phyloP scores from a whole-genome alignment of 2,888 invertebrate species.

The Noctua pronuba region DNA sequence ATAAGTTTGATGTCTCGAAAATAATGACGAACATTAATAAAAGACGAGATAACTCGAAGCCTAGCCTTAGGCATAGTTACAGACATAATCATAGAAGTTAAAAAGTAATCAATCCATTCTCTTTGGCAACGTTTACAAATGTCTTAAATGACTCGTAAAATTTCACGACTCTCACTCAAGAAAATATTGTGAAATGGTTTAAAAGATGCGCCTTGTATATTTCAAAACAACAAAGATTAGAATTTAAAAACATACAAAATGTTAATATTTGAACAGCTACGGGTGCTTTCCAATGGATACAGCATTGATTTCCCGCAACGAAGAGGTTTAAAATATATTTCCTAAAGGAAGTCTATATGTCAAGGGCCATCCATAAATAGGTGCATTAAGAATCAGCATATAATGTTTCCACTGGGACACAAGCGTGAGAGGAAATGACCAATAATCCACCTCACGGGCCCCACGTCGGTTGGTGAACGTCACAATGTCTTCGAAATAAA shows the following conservation, averaged over 20 bases:
- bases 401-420: neutral
- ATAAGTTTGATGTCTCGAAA: slow-evolving; percentile 79
- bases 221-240: slow-evolving; percentile 69
- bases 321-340: neutral
- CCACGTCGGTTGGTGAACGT: neutral
- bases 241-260: neutral
- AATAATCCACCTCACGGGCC: neutral
- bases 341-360: neutral
- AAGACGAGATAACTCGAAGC: slow-evolving; percentile 76
- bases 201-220: slow-evolving; percentile 72
- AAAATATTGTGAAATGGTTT: slow-evolving; percentile 84
- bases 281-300: neutral
- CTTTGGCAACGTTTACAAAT: slow-evolving; percentile 87
- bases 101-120: slow-evolving; percentile 90
- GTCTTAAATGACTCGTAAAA: slow-evolving; percentile 88
- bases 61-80: slow-evolving; percentile 82
- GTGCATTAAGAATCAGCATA: neutral
- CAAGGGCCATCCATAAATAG: neutral
- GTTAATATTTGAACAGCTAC: neutral
- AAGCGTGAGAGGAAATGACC: neutral
- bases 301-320: neutral
- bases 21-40: slow-evolving; percentile 83
- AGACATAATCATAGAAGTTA: slow-evolving; percentile 87
- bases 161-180: slow-evolving; percentile 81
- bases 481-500: neutral